Evolutionary conservation across 2,797 vertebrate species (phyloP).

Genomic region (Anableps anableps): DNA sequence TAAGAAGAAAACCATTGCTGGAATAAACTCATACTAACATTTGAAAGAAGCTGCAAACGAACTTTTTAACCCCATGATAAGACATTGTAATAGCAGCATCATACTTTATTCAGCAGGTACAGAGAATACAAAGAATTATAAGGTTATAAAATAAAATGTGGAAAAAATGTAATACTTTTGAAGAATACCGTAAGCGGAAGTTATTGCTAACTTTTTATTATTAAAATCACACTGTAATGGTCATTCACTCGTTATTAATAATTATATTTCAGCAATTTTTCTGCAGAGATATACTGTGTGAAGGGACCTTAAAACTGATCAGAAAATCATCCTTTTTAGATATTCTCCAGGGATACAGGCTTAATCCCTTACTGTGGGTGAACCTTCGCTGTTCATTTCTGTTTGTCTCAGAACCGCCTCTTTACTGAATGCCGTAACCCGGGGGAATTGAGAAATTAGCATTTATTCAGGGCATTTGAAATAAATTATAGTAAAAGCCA

Average conservation of each 20-base stretch:
- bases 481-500: slow-evolving; percentile 32
- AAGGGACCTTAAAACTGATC: neutral
- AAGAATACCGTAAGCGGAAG: neutral
- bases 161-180: neutral
- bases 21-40: neutral
- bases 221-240: neutral
- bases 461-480: slow-evolving; percentile 20
- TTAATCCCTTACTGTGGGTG: neutral
- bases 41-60: neutral
- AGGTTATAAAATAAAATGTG: neutral
- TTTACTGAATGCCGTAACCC: neutral
- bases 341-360: neutral
- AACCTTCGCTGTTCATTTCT: neutral
- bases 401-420: neutral
- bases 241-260: neutral
- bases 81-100: neutral
- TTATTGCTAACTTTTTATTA: slow-evolving; percentile 4
- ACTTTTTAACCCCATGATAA: neutral
- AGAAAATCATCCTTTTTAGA: neutral
- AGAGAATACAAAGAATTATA: neutral
- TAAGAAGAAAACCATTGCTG: neutral
- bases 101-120: neutral
- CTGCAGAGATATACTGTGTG: too few relatives aligned
- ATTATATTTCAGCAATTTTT: slow-evolving; percentile 17
- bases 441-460: slow-evolving; percentile 13